These are phyloP conservation scores for Syngnathus floridae DNA, from an alignment of 2,113 vertebrate species.

Conservation along the genomic window DNA sequence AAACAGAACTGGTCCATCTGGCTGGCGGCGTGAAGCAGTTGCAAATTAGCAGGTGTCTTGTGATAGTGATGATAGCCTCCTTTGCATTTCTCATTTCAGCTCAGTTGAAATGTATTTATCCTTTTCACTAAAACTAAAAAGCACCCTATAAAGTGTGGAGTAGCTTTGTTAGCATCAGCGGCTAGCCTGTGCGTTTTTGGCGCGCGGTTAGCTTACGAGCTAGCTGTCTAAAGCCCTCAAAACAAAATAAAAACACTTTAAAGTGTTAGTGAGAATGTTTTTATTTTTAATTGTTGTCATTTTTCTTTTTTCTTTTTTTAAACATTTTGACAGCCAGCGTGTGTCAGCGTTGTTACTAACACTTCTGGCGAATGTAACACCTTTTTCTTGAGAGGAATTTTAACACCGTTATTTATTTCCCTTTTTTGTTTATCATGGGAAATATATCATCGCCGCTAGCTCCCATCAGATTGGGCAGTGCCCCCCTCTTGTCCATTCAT, in stretches of 20 bases:
- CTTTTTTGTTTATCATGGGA: neutral
- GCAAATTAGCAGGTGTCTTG: constrained; percentile 6
- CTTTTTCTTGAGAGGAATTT: neutral
- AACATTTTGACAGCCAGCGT: no score
- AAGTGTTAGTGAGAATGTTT: no score
- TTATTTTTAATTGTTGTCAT: no score
- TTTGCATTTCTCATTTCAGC: neutral
- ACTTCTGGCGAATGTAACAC: no score
- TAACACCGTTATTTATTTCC: neutral
- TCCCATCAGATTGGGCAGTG: neutral
- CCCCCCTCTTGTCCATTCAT: neutral
- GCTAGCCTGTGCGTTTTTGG: no score
- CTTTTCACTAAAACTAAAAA: neutral
- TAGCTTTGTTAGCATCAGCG: no score
- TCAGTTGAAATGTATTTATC: neutral
- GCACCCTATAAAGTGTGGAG: no score
- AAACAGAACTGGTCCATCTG: constrained; percentile 5
- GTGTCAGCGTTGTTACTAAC: no score
- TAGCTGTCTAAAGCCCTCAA: no score
- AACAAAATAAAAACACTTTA: no score
- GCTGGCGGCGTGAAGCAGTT: neutral
- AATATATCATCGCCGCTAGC: neutral
- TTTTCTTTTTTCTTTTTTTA: no score
- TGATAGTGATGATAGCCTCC: neutral
- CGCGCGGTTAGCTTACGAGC: no score